Percentiles rank a stretch among this genome's conserved stretches.
Conservation (phyloP, 2,113 vertebrate genomes). For the Bubo bubo region DNA sequence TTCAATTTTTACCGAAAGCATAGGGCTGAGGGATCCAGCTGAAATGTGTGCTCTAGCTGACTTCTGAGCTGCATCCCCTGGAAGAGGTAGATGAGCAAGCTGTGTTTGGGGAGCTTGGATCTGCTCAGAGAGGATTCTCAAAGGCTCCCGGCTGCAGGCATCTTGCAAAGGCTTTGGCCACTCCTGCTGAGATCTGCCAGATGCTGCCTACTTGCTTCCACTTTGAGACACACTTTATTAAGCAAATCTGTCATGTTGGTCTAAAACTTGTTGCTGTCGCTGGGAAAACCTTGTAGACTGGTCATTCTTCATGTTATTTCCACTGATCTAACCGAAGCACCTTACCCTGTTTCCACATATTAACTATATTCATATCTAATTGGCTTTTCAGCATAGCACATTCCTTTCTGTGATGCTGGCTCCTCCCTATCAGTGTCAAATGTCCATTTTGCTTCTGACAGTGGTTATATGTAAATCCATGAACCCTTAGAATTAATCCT, state of each 20-base stretch:
- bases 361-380: neutral
- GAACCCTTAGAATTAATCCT: neutral
- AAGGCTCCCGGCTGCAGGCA: neutral
- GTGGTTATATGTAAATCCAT: accelerated
- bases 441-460: neutral
- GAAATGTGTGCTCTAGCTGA: neutral
- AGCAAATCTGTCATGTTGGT: neutral
- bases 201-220: neutral
- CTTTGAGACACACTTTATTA: neutral
- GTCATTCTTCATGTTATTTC: neutral
- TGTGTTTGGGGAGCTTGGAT: neutral
- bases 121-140: neutral
- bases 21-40: neutral
- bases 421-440: neutral
- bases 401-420: neutral
- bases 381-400: neutral
- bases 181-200: neutral
- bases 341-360: neutral
- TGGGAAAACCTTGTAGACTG: neutral
- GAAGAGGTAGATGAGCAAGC: neutral
- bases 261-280: neutral
- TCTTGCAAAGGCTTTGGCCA: neutral
- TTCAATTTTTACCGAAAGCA: neutral
- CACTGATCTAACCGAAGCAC: neutral
- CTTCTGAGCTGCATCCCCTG: neutral